Conservation (phyloP, 2,113 vertebrate species). For the Lepisosteus oculatus region DNA sequence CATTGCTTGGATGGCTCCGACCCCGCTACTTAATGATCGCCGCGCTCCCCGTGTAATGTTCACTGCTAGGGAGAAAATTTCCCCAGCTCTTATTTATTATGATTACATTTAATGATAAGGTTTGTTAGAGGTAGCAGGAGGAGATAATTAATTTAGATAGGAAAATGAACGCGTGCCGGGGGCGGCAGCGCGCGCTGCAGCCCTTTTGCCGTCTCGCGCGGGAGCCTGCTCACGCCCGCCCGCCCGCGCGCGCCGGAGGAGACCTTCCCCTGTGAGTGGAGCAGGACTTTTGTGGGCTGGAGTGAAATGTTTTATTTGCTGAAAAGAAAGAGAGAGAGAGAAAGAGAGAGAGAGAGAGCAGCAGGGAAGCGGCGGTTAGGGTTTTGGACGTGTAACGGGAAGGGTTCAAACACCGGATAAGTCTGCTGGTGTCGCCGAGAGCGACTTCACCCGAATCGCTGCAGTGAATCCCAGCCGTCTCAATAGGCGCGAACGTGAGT, state of each 20-base stretch:
- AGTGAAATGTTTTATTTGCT: neutral
- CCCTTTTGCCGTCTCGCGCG: too few relatives aligned
- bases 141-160: constrained; percentile 47
- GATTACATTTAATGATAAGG: constrained; percentile 48
- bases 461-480: too few relatives aligned
- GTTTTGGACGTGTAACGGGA: too few relatives aligned
- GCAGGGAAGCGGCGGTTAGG: too few relatives aligned
- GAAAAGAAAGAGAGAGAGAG: neutral
- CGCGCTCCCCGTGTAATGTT: neutral
- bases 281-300: neutral
- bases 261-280: constrained; percentile 13
- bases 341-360: neutral
- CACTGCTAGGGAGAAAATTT: too few relatives aligned
- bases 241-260: too few relatives aligned
- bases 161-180: constrained; percentile 22
- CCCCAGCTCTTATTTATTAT: constrained; percentile 20
- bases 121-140: constrained; percentile 21
- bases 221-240: too few relatives aligned
- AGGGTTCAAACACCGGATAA: too few relatives aligned
- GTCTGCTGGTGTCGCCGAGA: too few relatives aligned
- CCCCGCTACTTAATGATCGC: constrained; percentile 3
- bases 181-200: constrained; percentile 25
- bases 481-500: too few relatives aligned
- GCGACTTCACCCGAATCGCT: too few relatives aligned
- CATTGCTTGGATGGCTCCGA: neutral